Percentiles rank a stretch among this genome's conserved stretches.
These are phyloP conservation scores for Cremastobaeus sp. DNA, from an alignment of 2,888 invertebrate species.

Conservation along the genomic window DNA sequence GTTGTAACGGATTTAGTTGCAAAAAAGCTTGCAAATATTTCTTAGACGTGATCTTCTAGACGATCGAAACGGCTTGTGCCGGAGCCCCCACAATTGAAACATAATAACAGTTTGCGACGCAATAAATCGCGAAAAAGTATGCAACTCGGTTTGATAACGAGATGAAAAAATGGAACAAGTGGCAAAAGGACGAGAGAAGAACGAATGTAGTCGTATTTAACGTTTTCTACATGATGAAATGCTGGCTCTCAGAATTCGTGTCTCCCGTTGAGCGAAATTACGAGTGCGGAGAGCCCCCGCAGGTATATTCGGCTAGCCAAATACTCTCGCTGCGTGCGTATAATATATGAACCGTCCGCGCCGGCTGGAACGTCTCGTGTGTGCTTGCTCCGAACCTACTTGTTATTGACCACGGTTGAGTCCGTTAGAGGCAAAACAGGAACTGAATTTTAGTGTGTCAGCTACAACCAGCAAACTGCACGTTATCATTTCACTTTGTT, in stretches of 20 bases:
- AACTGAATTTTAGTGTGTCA: conserved; percentile 57
- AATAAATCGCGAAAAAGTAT: conserved; percentile 29
- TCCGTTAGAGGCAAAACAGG: conserved; percentile 59
- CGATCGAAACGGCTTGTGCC: too few species aligned
- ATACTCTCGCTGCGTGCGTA: conserved; percentile 47
- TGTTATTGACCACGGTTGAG: conserved; percentile 56
- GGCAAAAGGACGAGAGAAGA: conserved; percentile 1
- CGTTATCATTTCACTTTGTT: conserved; percentile 47
- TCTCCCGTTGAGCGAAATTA: conserved; percentile 70
- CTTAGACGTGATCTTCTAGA: too few species aligned
- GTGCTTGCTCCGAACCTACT: conserved; percentile 45
- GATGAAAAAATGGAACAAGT: conserved; percentile 11
- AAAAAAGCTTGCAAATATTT: too few species aligned
- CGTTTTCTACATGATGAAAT: conserved; percentile 56
- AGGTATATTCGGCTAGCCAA: conserved; percentile 61
- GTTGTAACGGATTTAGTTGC: too few species aligned
- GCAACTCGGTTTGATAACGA: conserved; percentile 23
- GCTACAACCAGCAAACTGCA: conserved; percentile 38
- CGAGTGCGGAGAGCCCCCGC: conserved; percentile 65
- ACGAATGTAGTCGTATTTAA: conserved; percentile 38
- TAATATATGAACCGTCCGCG: conserved; percentile 56
- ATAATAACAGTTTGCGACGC: too few species aligned
- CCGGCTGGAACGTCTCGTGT: conserved; percentile 45
- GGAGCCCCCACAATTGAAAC: too few species aligned
- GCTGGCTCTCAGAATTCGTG: conserved; percentile 55